Evolutionary conservation across 2,888 invertebrate species (phyloP), one percentile per base, ranked within the genome.

Genomic region (Brachyopa scutellaris): DNA sequence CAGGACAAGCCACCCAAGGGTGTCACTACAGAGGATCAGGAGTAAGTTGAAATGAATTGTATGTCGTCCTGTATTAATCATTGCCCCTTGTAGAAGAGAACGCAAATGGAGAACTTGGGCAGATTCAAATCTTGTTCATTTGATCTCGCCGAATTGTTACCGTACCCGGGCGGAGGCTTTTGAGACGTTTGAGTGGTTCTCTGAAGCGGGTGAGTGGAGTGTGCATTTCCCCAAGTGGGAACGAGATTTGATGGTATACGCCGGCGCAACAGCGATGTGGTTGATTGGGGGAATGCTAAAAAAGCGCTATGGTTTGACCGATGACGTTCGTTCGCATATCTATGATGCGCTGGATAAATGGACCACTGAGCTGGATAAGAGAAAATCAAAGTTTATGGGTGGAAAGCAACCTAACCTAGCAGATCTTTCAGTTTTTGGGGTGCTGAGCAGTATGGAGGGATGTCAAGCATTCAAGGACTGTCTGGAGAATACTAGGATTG

Each of bases 91-190:
- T 87, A 98, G 98, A 38, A 95, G 96, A 85, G 99, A 99, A 90
- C 93, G 97, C 31, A 95, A 97, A 87, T 99, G 99, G 99, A 93
- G 99, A 51, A 93, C 95, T 87, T 99, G 99, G 99, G 96, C 95
- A 0, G 99, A 99, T 89, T 93, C 94, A 53, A 94, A 95, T 38
- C 92, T 99, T 1, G 98, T 99, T 0, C 99, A 99, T 88, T 94
- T 95, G 0, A 92, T 99, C 31, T 99, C 99, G 0, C 99, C 99
- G 0, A 99, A 99, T 90, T 97, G 99, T 26, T 99, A 99, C 88
- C 93, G 98, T 72, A 96, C 96, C 0, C 90, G 93, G 0, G 91
- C 91, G 0, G 99, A 99, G 91, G 94, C 99, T 0, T 90, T 97
- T 17, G 95, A 97, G 88, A 96, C 99, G 0, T 99, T 99, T 90